A percentile compares a stretch with the other conserved stretches of the same genome.
phyloP scores from a whole-genome alignment of 2,113 vertebrate species.

The Salvator merianae region DNA sequence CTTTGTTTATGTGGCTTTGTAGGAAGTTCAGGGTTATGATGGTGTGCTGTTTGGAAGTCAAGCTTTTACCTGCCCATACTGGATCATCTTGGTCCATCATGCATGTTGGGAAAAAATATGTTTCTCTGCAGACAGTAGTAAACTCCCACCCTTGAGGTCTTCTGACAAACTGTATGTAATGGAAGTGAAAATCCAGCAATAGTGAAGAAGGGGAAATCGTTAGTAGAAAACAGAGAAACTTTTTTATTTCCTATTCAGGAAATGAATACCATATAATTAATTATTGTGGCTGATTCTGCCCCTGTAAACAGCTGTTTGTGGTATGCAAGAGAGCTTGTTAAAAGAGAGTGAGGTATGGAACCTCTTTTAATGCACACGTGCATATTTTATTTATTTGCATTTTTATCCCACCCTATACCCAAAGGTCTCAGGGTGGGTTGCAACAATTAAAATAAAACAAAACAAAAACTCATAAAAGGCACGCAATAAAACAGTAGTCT shows the following conservation, averaged over 20 bases:
- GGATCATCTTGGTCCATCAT: no score
- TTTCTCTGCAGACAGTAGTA: not conserved
- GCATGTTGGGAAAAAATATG: no score
- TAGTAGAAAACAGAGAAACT: not conserved
- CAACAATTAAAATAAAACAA: no score
- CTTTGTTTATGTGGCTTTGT: no score
- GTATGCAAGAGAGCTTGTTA: not conserved
- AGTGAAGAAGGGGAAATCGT: not conserved
- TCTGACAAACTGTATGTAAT: conserved; percentile 21
- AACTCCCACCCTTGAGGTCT: not conserved
- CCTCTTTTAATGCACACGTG: not conserved
- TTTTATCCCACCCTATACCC: no score
- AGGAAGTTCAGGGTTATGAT: no score
- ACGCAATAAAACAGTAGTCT: no score
- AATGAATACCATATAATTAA: not conserved
- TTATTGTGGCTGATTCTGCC: not conserved
- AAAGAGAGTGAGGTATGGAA: not conserved
- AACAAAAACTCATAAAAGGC: no score
- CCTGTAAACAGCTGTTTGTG: not conserved
- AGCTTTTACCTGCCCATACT: no score
- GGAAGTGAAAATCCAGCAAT: not conserved
- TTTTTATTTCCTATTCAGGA: conserved; percentile 5
- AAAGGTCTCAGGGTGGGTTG: no score
- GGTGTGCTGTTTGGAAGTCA: no score
- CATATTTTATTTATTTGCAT: no score